Percentiles rank a stretch among this genome's conserved stretches.
phyloP scores from a whole-genome alignment of 2,888 invertebrate species.

The Lordiphosa fenestrarum region DNA sequence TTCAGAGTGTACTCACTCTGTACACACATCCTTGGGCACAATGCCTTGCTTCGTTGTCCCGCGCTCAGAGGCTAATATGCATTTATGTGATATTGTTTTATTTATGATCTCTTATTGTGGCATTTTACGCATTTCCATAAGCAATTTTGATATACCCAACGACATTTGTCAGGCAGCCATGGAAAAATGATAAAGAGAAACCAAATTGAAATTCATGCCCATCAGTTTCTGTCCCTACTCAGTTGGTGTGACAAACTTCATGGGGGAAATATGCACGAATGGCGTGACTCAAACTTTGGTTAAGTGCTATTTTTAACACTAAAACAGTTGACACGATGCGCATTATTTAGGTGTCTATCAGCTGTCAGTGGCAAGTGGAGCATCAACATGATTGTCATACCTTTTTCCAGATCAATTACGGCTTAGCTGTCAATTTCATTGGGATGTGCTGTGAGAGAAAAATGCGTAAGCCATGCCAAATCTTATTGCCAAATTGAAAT shows the following conservation, averaged over 20 bases:
- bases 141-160: constrained; percentile 43
- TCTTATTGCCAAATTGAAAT: constrained; percentile 9
- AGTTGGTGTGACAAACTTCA: constrained; percentile 44
- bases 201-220: constrained; percentile 62
- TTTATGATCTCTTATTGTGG: constrained; percentile 66
- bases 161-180: constrained; percentile 32
- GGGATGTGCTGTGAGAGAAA: constrained; percentile 26
- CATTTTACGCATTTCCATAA: constrained; percentile 66
- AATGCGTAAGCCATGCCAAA: constrained; percentile 24
- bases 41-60: constrained; percentile 1
- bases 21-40: constrained; percentile 28
- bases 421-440: constrained; percentile 68
- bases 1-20: constrained; percentile 4
- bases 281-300: constrained; percentile 34
- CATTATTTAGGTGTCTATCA: constrained; percentile 34
- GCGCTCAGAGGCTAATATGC: constrained; percentile 33
- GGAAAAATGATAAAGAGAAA: background rate
- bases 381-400: constrained; percentile 31
- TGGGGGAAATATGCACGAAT: background rate
- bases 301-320: constrained; percentile 39
- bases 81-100: constrained; percentile 66
- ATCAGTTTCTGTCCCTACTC: constrained; percentile 39
- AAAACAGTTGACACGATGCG: constrained; percentile 40
- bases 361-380: constrained; percentile 24
- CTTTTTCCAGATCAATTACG: constrained; percentile 67